Conservation (phyloP, 2,888 invertebrate species). For the Pollenia labialis region DNA sequence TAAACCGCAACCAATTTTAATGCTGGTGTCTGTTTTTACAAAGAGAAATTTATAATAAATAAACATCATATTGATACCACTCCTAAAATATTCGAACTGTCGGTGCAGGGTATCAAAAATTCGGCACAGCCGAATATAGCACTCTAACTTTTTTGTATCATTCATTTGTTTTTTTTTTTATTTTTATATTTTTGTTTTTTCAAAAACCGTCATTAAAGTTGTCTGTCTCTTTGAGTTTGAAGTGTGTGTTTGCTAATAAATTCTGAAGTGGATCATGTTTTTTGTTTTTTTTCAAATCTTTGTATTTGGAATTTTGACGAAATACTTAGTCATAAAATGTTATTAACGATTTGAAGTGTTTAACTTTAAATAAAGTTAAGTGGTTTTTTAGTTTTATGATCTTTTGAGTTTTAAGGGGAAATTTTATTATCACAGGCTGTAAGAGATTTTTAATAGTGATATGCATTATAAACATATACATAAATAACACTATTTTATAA, state of each 20-base stretch:
- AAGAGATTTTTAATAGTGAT: not conserved
- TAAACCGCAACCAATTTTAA: no score
- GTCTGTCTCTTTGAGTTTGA: constrained; percentile 1
- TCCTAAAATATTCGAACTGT: no score
- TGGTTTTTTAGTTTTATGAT: not conserved
- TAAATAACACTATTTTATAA: no score
- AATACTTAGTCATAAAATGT: constrained; percentile 33
- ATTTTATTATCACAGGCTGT: no score
- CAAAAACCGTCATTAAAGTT: constrained; percentile 15
- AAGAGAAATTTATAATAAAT: no score
- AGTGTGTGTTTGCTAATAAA: constrained; percentile 17
- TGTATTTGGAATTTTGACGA: not conserved
- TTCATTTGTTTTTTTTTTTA: not conserved
- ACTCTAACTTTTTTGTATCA: constrained; percentile 43
- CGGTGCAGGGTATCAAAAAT: no score
- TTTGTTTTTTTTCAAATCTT: not conserved
- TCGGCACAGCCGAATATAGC: no score
- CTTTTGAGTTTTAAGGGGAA: not conserved
- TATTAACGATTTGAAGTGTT: constrained; percentile 41
- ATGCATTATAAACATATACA: no score
- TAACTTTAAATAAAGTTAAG: constrained; percentile 8
- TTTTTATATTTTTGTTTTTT: not conserved
- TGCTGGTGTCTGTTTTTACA: no score
- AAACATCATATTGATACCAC: no score
- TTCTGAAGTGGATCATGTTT: constrained; percentile 38